Evolutionary conservation across 1,140 invertebrate species (phyloP).

Genomic region (Aradophagus sp.): DNA sequence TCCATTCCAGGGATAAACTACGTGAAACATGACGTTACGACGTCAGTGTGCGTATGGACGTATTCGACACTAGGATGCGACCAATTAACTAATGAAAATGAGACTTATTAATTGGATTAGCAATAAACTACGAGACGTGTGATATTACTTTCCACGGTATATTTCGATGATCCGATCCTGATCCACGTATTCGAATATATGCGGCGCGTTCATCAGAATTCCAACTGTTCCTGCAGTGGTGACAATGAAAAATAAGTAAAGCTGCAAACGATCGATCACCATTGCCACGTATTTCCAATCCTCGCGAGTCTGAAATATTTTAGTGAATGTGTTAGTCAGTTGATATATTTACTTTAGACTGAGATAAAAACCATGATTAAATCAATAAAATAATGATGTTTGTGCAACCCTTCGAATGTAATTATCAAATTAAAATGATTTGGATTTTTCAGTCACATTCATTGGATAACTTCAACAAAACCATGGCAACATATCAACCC

Average conservation of each 20-base stretch:
- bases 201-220: conserved; percentile 98
- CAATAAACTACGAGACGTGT: conserved; percentile 45
- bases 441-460: too few species aligned
- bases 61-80: conserved; percentile 52
- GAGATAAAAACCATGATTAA: too few species aligned
- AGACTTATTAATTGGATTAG: conserved; percentile 35
- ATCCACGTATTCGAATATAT: conserved; percentile 99
- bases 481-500: too few species aligned
- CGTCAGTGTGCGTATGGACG: conserved; percentile 56
- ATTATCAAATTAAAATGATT: too few species aligned
- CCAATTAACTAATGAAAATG: conserved; percentile 51
- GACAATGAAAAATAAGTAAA: conserved; percentile 98
- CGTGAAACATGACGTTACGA: conserved; percentile 42
- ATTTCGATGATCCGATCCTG: conserved; percentile 97
- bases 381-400: too few species aligned
- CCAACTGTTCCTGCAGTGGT: conserved; percentile 96
- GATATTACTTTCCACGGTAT: conserved; percentile 89
- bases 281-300: conserved; percentile 99
- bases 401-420: too few species aligned
- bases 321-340: too few species aligned
- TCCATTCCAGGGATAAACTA: conserved; percentile 55
- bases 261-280: conserved; percentile 97
- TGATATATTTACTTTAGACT: too few species aligned
- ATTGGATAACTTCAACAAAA: too few species aligned
- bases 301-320: conserved; percentile 92